Base-by-base conservation (phyloP, 2,888 invertebrate genomes). In the Pristionchus exspectatus region DNA sequence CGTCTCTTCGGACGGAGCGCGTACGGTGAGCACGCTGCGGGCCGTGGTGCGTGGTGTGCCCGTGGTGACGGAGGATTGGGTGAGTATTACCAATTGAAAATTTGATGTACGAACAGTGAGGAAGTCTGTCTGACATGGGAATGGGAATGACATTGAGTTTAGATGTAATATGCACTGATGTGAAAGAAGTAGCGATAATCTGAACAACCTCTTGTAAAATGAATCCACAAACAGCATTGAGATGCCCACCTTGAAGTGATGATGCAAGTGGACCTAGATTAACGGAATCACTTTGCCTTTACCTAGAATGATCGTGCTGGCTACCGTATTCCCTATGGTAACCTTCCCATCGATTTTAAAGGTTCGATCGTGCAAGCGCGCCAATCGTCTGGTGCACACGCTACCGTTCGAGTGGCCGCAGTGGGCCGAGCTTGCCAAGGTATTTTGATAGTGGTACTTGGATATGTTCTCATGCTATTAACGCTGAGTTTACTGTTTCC, bases 21-120 rank as follows among this genome's bases (percentile, higher is more conserved):
- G 89, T 9, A 83, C 89, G 2, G 50, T 89, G 81, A 89, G 50
- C 38, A 83, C 83, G 24, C 83, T 89, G 66, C 69, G 63, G 66
- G 89, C 89, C 9, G 54, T 89, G 10, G 89, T 89, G 59, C 89
- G 81, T 7, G 89, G 83, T 30, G 89, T 89, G 81, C 89, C 89
- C 16, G 83, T 89, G 81, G 89, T 89, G 10, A 59, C 24, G n/a
- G 38, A 38, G 33, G 89, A 89, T 2, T 89, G 89, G 89, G 89
- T 89, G 54, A 69, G 87, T 27, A 54, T 50, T 27, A 16, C 27
- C 2, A 44, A 81, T 81, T 81, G n/a, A 30, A 27, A 27, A 50
- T 50, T 10, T 9, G 44, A 38, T 38, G 38, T 38, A 38, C 38
- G 63, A 63, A n/a, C n/a, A 24, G 56, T 56, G 56, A 14, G 56